phyloP scores from a whole-genome alignment of 2,113 vertebrate species.

The Poeciliopsis turrubarensis region DNA sequence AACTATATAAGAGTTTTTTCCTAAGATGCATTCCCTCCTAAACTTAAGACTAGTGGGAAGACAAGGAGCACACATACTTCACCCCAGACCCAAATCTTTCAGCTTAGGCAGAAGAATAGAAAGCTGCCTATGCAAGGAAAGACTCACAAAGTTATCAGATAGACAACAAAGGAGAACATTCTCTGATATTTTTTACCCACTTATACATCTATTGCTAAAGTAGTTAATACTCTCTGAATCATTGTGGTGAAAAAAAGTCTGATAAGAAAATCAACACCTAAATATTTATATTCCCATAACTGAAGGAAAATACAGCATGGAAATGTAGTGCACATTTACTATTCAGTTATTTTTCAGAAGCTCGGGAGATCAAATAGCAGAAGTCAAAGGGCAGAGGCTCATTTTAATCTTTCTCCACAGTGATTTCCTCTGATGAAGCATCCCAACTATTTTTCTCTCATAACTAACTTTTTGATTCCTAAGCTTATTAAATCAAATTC shows the following conservation, averaged over 20 bases:
- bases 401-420: slow-evolving; percentile 21
- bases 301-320: neutral
- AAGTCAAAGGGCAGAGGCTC: no score
- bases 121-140: slow-evolving; percentile 34
- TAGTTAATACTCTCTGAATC: neutral
- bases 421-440: slow-evolving; percentile 35
- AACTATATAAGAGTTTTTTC: no score
- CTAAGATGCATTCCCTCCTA: no score
- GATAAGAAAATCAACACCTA: no score
- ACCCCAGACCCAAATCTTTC: neutral
- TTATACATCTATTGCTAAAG: slow-evolving; percentile 19
- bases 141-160: slow-evolving; percentile 47
- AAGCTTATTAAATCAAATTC: neutral
- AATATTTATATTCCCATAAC: neutral
- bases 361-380: no score
- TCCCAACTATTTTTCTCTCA: slow-evolving; percentile 26
- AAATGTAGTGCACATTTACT: neutral
- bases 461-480: slow-evolving; percentile 29
- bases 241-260: no score
- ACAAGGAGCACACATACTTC: no score
- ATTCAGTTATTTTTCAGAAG: no score
- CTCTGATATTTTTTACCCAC: slow-evolving; percentile 6
- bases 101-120: slow-evolving; percentile 43
- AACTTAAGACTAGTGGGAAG: no score
- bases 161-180: slow-evolving; percentile 44